These are phyloP conservation scores for Styela plicata DNA, from an alignment of 23 tunicate species.

Conservation along the genomic window DNA sequence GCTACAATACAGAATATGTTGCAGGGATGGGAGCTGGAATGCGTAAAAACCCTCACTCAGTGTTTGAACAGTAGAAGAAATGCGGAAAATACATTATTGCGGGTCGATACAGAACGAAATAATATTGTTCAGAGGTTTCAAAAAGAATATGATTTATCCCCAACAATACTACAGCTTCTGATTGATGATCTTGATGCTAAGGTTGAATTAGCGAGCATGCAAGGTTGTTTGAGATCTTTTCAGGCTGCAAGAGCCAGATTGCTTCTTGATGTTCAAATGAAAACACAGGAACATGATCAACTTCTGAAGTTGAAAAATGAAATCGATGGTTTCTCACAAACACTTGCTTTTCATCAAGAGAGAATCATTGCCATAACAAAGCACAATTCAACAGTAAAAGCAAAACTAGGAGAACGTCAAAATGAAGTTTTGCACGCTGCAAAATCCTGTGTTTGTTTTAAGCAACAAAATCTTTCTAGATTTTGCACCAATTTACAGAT, in stretches of 20 bases:
- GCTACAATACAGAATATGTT: constrained; percentile 8
- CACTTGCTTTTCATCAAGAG: background rate
- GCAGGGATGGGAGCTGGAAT: background rate
- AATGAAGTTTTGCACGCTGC: background rate
- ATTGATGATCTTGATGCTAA: constrained; percentile 11
- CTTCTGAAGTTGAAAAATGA: background rate
- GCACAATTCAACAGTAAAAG: background rate
- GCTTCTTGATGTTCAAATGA: background rate
- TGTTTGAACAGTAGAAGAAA: background rate
- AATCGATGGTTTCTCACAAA: background rate
- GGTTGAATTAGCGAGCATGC: background rate
- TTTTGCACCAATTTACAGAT: background rate
- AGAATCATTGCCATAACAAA: background rate
- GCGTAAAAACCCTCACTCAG: background rate
- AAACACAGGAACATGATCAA: background rate
- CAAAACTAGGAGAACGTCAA: background rate
- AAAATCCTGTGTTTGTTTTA: background rate
- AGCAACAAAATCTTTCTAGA: background rate
- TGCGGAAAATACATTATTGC: background rate
- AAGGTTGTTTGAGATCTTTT: background rate
- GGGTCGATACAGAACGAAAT: background rate
- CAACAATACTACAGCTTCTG: background rate
- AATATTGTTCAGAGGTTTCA: background rate
- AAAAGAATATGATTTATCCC: background rate
- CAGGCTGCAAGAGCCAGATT: background rate